Conservation (phyloP, 2,113 vertebrate genomes). For the Antigone vipio region DNA sequence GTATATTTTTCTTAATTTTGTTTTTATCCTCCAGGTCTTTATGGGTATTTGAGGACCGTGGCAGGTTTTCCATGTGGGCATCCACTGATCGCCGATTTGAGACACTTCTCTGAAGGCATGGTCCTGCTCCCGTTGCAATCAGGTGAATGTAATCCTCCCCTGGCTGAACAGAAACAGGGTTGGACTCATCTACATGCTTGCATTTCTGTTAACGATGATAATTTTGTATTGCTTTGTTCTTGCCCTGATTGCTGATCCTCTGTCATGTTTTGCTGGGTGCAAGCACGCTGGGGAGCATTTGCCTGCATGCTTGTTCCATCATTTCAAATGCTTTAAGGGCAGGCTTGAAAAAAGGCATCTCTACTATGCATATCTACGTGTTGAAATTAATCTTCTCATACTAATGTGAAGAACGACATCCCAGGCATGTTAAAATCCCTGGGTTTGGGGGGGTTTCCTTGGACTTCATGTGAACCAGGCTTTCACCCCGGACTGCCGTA, state of each 20-base stretch:
- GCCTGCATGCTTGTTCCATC: not conserved
- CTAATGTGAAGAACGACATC: not conserved
- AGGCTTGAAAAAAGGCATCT: not conserved
- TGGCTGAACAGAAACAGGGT: not conserved
- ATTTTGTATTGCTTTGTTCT: not conserved
- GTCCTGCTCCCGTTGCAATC: not conserved
- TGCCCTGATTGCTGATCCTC: not conserved
- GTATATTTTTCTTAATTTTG: not conserved
- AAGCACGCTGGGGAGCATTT: rapidly evolving
- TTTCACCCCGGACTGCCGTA: not conserved
- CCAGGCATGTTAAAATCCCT: rapidly evolving
- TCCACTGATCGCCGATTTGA: rapidly evolving
- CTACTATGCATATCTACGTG: not conserved
- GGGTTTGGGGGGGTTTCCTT: not conserved
- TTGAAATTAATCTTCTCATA: not conserved
- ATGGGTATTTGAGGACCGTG: rapidly evolving
- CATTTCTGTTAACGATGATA: rapidly evolving
- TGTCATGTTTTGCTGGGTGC: not conserved
- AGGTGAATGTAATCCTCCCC: not conserved
- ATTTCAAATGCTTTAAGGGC: not conserved
- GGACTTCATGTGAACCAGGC: not conserved
- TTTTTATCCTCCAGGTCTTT: not conserved
- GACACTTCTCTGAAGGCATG: not conserved
- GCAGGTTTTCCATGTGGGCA: not conserved
- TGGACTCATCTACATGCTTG: not conserved